These are phyloP conservation scores for Amphipyra tragopoginis DNA, from an alignment of 2,888 invertebrate genomes.

Conservation along the genomic window DNA sequence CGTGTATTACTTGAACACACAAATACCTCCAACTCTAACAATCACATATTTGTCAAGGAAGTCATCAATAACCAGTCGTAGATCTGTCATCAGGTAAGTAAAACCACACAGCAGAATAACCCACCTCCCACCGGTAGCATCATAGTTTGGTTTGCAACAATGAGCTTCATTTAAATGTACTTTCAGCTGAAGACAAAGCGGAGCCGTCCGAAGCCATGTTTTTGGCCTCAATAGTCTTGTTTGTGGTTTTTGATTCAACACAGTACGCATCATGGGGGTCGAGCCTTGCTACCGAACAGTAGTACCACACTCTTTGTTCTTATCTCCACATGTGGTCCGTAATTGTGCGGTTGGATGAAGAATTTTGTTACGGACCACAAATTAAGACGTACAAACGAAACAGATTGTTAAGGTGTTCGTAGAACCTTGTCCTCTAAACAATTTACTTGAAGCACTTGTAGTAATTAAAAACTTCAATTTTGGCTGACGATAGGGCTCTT, in stretches of 20 bases:
- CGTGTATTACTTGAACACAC: conserved; percentile 18
- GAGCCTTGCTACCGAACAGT: conserved; percentile 80
- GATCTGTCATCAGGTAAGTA: conserved; percentile 82
- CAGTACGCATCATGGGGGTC: conserved; percentile 73
- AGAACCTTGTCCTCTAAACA: conserved; percentile 35
- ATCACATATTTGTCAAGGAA: conserved; percentile 69
- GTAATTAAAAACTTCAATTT: conserved; percentile 39
- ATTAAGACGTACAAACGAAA: conserved; percentile 63
- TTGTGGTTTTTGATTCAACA: conserved; percentile 85
- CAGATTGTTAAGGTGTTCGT: conserved; percentile 43
- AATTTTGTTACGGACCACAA: conserved; percentile 70
- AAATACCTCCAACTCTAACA: conserved; percentile 46
- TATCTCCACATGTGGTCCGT: conserved; percentile 80
- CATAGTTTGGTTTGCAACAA: conserved; percentile 85
- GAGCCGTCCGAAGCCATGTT: conserved; percentile 58
- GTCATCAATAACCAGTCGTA: conserved; percentile 80
- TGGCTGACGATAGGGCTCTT: conserved; percentile 7
- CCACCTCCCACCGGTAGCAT: conserved; percentile 85
- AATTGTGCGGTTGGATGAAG: conserved; percentile 75
- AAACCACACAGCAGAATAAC: conserved; percentile 62
- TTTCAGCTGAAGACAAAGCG: conserved; percentile 72
- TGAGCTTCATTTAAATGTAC: conserved; percentile 68
- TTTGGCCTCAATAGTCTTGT: conserved; percentile 75
- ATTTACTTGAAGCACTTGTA: conserved; percentile 29
- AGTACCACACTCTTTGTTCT: conserved; percentile 79